These are phyloP conservation scores for Ceryle rudis DNA, from an alignment of 2,797 vertebrate genomes.

Conservation along the genomic window DNA sequence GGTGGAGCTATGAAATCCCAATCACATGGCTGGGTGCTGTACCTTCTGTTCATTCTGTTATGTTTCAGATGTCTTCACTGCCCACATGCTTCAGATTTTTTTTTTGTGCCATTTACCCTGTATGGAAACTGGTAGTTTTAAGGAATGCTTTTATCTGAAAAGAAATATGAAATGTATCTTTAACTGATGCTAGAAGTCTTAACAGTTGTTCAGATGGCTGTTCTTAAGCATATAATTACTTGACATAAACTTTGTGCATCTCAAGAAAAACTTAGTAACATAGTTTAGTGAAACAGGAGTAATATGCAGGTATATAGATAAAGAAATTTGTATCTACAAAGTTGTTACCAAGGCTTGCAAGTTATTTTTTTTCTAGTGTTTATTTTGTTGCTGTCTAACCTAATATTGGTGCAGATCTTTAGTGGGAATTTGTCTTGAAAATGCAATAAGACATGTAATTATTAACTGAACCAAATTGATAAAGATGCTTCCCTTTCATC, in stretches of 20 bases:
- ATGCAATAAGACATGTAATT: slow-evolving; percentile 23
- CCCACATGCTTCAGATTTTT: rapidly evolving
- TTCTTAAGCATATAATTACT: neutral
- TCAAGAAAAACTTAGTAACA: neutral
- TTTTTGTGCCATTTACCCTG: rapidly evolving
- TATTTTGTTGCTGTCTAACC: slow-evolving; percentile 16
- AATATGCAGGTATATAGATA: neutral
- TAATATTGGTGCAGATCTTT: neutral
- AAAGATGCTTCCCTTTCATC: slow-evolving; percentile 30
- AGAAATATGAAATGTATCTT: neutral
- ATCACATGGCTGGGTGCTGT: rapidly evolving
- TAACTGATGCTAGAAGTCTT: neutral
- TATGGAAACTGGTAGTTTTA: neutral
- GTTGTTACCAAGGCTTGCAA: neutral
- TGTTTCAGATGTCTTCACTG: neutral
- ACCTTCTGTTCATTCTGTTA: rapidly evolving
- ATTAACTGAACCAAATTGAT: slow-evolving; percentile 44
- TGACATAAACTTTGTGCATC: neutral
- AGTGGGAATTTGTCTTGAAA: slow-evolving; percentile 4
- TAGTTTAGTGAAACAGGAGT: neutral
- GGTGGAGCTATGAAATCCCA: rapidly evolving
- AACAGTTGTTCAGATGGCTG: neutral
- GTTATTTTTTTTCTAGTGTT: neutral
- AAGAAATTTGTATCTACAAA: neutral
- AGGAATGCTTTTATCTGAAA: neutral